Evolutionary conservation across 2,888 invertebrate species (phyloP).

Genomic region (Eurytoma adleriae): DNA sequence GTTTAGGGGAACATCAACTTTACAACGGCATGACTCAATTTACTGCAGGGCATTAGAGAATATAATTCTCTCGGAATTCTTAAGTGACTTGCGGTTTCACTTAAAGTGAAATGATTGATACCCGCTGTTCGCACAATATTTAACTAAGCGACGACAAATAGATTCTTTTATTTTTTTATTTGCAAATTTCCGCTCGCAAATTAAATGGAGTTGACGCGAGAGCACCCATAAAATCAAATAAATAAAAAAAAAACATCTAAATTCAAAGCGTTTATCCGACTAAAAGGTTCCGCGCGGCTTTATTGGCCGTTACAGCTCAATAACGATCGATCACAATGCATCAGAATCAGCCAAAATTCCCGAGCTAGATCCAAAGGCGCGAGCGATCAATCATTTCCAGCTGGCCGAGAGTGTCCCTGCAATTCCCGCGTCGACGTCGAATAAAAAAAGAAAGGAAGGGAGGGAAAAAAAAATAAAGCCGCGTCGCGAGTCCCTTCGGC

Average conservation of each 20-base stretch:
- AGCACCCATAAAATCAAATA: too few relatives aligned
- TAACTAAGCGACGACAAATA: too few relatives aligned
- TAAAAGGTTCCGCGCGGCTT: too few relatives aligned
- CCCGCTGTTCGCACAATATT: too few relatives aligned
- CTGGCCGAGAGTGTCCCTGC: background rate
- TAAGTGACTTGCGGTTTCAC: background rate
- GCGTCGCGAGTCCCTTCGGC: background rate
- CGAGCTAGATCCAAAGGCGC: background rate
- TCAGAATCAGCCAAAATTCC: background rate
- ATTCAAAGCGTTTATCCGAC: too few relatives aligned
- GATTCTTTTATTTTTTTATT: too few relatives aligned
- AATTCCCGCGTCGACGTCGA: background rate
- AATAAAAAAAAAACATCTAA: too few relatives aligned
- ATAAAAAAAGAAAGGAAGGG: background rate
- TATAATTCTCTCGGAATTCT: background rate
- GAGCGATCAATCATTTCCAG: conserved; percentile 15
- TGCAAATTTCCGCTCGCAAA: too few relatives aligned
- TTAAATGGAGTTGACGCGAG: too few relatives aligned
- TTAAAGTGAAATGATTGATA: too few relatives aligned
- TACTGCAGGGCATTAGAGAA: background rate
- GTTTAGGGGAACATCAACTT: conserved; percentile 2
- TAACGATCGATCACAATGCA: conserved; percentile 1
- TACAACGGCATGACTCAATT: background rate
- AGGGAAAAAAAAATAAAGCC: background rate
- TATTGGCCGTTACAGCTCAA: background rate